A percentile compares a stretch with the other conserved stretches of the same genome.
Evolutionary conservation across 2,888 invertebrate species (phyloP).

Genomic region (Boloria selene): DNA sequence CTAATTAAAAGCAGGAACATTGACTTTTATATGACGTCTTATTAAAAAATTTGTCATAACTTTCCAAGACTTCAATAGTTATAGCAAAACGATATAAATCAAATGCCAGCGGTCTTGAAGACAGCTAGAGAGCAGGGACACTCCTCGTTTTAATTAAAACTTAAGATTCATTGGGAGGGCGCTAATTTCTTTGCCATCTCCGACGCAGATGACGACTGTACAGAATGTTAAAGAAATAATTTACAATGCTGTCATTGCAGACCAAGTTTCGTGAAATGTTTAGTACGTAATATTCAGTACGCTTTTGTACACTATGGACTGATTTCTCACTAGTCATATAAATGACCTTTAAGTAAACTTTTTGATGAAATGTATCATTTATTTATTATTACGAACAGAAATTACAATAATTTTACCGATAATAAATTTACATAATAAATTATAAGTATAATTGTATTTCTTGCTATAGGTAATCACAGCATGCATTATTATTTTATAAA

Average conservation of each 20-base stretch:
- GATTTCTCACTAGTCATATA: background rate
- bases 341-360: background rate
- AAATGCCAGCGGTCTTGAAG: constrained; percentile 24
- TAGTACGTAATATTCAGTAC: constrained; percentile 4
- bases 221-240: constrained; percentile 37
- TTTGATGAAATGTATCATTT: too few species aligned
- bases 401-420: too few species aligned
- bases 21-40: background rate
- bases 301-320: too few species aligned
- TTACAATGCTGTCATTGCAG: constrained; percentile 26
- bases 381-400: too few species aligned
- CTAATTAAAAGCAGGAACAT: background rate
- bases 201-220: constrained; percentile 48
- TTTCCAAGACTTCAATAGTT: background rate
- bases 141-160: constrained; percentile 64
- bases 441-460: too few species aligned
- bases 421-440: too few species aligned
- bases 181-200: constrained; percentile 55
- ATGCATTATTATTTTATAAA: too few species aligned
- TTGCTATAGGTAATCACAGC: too few species aligned
- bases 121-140: constrained; percentile 22
- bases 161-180: constrained; percentile 59
- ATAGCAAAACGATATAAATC: constrained; percentile 26
- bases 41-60: constrained; percentile 1
- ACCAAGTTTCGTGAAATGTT: constrained; percentile 27